A percentile compares a stretch with the other conserved stretches of the same genome.
Evolutionary conservation across 2,797 vertebrate genomes (phyloP).

Genomic region (Myotis planiceps): DNA sequence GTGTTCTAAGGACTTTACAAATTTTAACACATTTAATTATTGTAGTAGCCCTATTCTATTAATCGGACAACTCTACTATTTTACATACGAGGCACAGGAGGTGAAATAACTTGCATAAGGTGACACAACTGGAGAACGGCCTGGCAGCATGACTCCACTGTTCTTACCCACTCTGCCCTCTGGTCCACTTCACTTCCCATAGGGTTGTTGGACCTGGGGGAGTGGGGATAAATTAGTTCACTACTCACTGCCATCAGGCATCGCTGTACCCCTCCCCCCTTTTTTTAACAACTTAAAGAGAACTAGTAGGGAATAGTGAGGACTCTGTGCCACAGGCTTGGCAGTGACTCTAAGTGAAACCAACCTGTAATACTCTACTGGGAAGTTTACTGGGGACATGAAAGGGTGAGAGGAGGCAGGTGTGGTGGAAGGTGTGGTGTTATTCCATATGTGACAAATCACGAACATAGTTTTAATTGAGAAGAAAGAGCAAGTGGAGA

Average conservation of each 20-base stretch:
- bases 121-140: not conserved
- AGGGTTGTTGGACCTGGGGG: not conserved
- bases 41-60: not conserved
- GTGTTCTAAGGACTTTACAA: not conserved
- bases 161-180: not conserved
- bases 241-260: not conserved
- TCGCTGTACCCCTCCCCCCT: not conserved
- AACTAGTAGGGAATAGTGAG: fast-evolving
- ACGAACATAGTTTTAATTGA: not conserved
- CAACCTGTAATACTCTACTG: not conserved
- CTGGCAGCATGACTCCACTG: not conserved
- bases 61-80: not conserved
- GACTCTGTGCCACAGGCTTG: fast-evolving
- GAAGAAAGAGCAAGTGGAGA: not conserved
- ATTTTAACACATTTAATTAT: not conserved
- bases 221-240: not conserved
- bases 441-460: not conserved
- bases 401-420: not conserved
- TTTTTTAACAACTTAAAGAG: not conserved
- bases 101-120: not conserved
- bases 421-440: not conserved
- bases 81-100: not conserved
- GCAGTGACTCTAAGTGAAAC: fast-evolving
- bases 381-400: not conserved
- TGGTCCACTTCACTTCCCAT: not conserved